Conservation (phyloP, 2,888 invertebrate species). For the Eilema depressum region DNA sequence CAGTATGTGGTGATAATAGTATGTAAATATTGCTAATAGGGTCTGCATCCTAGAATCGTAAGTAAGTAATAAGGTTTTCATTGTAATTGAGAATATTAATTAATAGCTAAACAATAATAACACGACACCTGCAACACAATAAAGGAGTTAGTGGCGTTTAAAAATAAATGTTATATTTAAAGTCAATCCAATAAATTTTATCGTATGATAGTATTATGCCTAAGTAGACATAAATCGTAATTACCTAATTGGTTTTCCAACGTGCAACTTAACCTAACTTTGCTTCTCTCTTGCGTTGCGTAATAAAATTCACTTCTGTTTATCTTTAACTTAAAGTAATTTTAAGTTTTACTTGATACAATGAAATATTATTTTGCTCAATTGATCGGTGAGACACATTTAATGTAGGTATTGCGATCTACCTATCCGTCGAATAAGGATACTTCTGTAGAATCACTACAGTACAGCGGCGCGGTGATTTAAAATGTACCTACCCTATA, state of each 20-base stretch:
- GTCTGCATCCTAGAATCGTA: neutral
- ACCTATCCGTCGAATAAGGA: no score
- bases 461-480: no score
- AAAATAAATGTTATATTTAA: neutral
- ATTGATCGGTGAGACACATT: no score
- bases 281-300: no score
- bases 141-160: neutral
- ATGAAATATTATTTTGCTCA: no score
- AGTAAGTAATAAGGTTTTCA: neutral
- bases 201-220: no score
- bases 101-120: neutral
- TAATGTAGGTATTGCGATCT: no score
- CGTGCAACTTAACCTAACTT: no score
- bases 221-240: neutral
- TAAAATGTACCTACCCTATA: no score
- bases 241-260: neutral
- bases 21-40: conserved; percentile 35
- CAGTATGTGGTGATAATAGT: conserved; percentile 24
- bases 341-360: no score
- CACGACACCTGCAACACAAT: neutral
- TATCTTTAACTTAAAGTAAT: neutral
- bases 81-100: neutral
- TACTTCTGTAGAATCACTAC: no score
- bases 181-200: neutral
- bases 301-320: neutral